Evolutionary conservation across 2,797 vertebrate genomes (phyloP).

Genomic region (Ataeniobius toweri): DNA sequence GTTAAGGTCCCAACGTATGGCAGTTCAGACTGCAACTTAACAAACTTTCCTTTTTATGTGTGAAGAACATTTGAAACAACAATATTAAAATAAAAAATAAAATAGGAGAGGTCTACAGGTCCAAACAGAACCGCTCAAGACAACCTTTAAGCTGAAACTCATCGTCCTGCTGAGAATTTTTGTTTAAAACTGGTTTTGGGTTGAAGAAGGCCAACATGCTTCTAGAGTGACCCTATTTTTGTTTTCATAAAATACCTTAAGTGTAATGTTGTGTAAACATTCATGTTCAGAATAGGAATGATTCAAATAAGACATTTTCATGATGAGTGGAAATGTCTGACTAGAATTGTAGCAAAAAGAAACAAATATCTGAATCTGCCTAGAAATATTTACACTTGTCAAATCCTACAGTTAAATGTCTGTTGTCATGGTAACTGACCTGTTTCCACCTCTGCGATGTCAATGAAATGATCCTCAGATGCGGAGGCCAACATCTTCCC

Average conservation of each 20-base stretch:
- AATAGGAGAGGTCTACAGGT: not conserved
- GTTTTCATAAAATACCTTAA: not conserved
- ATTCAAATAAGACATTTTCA: not conserved
- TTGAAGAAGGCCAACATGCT: no score
- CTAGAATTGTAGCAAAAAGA: not conserved
- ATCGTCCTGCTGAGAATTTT: no score
- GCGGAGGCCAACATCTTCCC: conserved; percentile 97
- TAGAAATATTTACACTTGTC: not conserved
- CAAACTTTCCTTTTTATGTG: not conserved
- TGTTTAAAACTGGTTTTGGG: no score
- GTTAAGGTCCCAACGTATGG: not conserved
- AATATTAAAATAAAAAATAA: not conserved
- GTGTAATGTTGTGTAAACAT: not conserved
- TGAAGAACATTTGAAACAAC: not conserved
- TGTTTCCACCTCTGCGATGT: conserved; percentile 96
- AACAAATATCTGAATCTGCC: not conserved
- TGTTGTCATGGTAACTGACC: conserved; percentile 75
- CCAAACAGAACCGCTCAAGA: not conserved
- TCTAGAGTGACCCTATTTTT: not conserved
- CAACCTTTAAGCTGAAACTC: no score
- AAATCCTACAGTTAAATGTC: not conserved
- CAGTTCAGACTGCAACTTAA: not conserved
- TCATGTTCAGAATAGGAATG: not conserved
- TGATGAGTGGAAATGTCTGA: not conserved
- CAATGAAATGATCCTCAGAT: conserved; percentile 98